Evolutionary conservation across 2,888 invertebrate species (phyloP), one percentile per base, ranked within the genome.

Genomic region (Lasioglossum lativentre): DNA sequence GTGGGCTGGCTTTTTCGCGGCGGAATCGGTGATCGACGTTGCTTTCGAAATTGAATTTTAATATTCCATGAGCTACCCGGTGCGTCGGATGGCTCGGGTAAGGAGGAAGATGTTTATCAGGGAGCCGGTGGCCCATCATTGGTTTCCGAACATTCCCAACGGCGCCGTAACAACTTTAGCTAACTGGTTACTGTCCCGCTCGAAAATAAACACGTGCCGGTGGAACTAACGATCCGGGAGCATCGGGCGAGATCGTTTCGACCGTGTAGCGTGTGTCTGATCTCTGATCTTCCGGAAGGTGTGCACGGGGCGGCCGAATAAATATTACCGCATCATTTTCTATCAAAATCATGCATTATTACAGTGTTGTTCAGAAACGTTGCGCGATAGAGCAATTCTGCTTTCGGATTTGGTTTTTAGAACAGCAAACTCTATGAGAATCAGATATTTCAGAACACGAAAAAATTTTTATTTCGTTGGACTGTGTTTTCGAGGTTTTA

Each of bases 11-110:
- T 63, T 78, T 63, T 56, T 10, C 59, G 10, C 27, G 1, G 16
- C n/a, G 16, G 2, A 70, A 76, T 47, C 68, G 19, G 23, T 16
- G 72, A 14, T 14, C n/a, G 71, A 82, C 75, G 56, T 71, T 38
- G 16, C 5, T 38, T 70, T n/a, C 14, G 40, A 52, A 84, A 84
- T 84, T 79, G 75, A 68, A 73, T 75, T 83, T 85, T 66, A 83
- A 83, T 85, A 83, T 78, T 85, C 38, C 56, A 85, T 45, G 71
- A 71, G 27, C n/a, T 23, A n/a, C 10, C 47, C 52, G 63, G 42
- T 38, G 59, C 14, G n/a, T n/a, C 30, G 52, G 14, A 4, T 2
- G 8, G 40, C n/a, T 10, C 40, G 47, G 70, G 19, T 30, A 52
- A 81, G 40, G 19, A 30, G 19, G 5, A 5, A 27, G 27, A n/a